Evolutionary conservation across 2,888 invertebrate genomes (phyloP).

Genomic region (Apamea epomidion): DNA sequence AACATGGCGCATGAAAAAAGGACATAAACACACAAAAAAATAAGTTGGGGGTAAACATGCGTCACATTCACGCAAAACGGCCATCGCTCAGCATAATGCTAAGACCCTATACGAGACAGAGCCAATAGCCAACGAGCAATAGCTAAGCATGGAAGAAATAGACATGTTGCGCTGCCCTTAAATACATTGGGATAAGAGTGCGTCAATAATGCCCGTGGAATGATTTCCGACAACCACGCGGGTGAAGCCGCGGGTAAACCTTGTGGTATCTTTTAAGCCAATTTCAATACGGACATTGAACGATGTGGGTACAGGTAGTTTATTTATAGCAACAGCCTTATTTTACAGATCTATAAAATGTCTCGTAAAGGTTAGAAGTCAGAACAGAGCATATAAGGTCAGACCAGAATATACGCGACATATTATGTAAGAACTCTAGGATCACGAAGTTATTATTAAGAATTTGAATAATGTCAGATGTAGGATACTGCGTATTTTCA

Average conservation of each 20-base stretch:
- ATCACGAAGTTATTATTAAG: neutral
- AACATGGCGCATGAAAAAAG: too few relatives aligned
- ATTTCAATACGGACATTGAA: neutral
- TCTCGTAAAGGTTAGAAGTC: slow-evolving; percentile 31
- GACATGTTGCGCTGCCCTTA: too few relatives aligned
- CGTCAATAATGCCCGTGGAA: too few relatives aligned
- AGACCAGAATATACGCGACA: slow-evolving; percentile 9
- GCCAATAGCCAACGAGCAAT: too few relatives aligned
- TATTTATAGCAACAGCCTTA: slow-evolving; percentile 1
- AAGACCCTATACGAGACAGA: too few relatives aligned
- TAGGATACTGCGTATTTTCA: neutral
- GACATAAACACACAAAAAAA: too few relatives aligned
- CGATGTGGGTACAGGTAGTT: neutral
- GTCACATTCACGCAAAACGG: too few relatives aligned
- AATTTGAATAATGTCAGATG: slow-evolving; percentile 9
- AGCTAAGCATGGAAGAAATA: too few relatives aligned
- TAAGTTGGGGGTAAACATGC: too few relatives aligned
- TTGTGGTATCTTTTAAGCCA: neutral
- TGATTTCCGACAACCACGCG: neutral
- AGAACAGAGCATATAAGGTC: slow-evolving; percentile 15
- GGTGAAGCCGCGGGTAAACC: too few relatives aligned
- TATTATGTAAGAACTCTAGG: neutral
- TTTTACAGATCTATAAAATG: slow-evolving; percentile 29
- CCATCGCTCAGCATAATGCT: too few relatives aligned
- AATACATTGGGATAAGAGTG: too few relatives aligned